phyloP scores from a whole-genome alignment of 2,888 invertebrate genomes.

The Arge pagana region DNA sequence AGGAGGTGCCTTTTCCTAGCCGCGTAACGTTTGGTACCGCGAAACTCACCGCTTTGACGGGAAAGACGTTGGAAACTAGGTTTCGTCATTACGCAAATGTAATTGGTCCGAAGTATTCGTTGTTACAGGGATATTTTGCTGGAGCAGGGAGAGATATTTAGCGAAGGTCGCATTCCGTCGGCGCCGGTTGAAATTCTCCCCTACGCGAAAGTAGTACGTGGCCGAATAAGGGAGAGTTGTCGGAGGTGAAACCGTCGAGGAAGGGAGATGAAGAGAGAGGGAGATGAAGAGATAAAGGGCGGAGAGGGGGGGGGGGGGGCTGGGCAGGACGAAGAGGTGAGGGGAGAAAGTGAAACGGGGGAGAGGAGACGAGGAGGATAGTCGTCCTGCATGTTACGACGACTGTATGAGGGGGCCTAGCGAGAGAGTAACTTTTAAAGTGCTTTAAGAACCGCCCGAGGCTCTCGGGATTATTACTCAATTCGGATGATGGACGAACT shows the following conservation, averaged over 20 bases:
- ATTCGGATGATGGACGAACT: slow-evolving; percentile 52
- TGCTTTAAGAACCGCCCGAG: slow-evolving; percentile 37
- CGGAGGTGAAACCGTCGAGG: background rate
- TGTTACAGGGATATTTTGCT: slow-evolving; percentile 8
- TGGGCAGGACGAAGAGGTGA: no score
- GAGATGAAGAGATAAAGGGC: no score
- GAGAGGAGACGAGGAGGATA: background rate
- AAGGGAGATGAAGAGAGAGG: background rate
- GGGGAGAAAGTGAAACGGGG: background rate
- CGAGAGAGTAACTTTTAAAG: slow-evolving; percentile 49
- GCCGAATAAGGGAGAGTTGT: slow-evolving; percentile 5
- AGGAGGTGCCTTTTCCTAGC: no score
- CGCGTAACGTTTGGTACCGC: no score
- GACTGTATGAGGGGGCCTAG: slow-evolving; percentile 33
- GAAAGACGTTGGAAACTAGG: background rate
- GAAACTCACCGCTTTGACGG: no score
- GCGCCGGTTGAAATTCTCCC: slow-evolving; percentile 7
- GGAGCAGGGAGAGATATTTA: slow-evolving; percentile 7
- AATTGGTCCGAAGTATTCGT: background rate
- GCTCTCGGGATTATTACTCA: slow-evolving; percentile 47
- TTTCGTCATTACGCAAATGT: slow-evolving; percentile 6
- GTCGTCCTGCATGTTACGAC: slow-evolving; percentile 19
- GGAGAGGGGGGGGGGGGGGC: background rate
- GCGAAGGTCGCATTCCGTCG: slow-evolving; percentile 16
- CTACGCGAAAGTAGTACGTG: slow-evolving; percentile 9